phyloP scores from a whole-genome alignment of 2,888 invertebrate species.

The Lobophora halterata region DNA sequence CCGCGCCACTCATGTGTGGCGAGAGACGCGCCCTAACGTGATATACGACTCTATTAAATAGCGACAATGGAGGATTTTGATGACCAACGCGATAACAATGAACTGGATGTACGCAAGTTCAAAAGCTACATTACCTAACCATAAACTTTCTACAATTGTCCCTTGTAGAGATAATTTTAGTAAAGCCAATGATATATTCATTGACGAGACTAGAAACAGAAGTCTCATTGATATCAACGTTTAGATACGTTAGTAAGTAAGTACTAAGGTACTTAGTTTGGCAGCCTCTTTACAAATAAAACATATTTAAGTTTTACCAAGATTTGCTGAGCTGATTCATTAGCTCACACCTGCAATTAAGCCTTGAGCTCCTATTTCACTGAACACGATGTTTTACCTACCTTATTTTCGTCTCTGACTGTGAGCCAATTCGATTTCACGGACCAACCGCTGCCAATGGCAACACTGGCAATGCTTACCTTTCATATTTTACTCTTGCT shows the following conservation, averaged over 20 bases:
- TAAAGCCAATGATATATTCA: not conserved
- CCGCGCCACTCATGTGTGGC: slow-evolving; percentile 61
- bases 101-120: slow-evolving; percentile 16
- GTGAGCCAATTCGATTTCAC: slow-evolving; percentile 76
- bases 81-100: slow-evolving; percentile 22
- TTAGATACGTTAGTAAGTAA: no score
- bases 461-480: slow-evolving; percentile 44
- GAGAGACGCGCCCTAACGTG: slow-evolving; percentile 52
- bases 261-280: slow-evolving; percentile 6
- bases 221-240: slow-evolving; percentile 1
- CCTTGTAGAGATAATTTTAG: not conserved
- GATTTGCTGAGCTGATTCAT: slow-evolving; percentile 42
- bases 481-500: slow-evolving; percentile 41
- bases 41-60: slow-evolving; percentile 40
- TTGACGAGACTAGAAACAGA: not conserved
- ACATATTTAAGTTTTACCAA: slow-evolving; percentile 25
- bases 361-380: slow-evolving; percentile 49
- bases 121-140: slow-evolving; percentile 3
- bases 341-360: slow-evolving; percentile 44
- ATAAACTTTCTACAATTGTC: not conserved
- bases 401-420: slow-evolving; percentile 75
- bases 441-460: slow-evolving; percentile 62
- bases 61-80: slow-evolving; percentile 27
- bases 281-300: slow-evolving; percentile 7
- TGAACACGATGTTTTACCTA: slow-evolving; percentile 52